Base-by-base conservation (phyloP, 2,113 vertebrate genomes). In the Sinocyclocheilus anshuiensis region DNA sequence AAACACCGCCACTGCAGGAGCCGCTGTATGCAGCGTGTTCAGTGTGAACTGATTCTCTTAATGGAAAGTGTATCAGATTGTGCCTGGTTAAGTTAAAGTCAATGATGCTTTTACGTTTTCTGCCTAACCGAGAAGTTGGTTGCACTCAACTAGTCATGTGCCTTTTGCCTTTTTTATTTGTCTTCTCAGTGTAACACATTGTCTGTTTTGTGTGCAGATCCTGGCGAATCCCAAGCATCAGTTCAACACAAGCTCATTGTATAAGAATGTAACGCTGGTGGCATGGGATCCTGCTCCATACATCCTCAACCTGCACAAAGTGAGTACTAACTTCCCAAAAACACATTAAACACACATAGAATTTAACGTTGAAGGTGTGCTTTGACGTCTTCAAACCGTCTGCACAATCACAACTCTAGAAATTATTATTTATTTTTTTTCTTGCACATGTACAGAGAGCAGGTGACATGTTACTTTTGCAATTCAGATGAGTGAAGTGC, bases 201-300 rank as follows among this genome's bases (percentile, higher is more conserved):
- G 24, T 72, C 61, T 11, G 22, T 53, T 13, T 80, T 29, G 9
- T 76, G 18, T 53, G 6, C 93, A 99, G 98, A 98, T 99, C 92
- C 91, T 99, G 91, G 97, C 97, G 74, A 97, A 97, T 88, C 96
- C 97, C 48, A 94, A 86, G 26, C 94, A 98, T 90, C 95, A 94
- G 53, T 99, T 99, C 92, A 94, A 95, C 1, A 96, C 95, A 26
- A 99, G 95, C 88, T 95, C 96, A 1, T 95, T 99, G 87, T 99
- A 99, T 91, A 98, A 97, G 94, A 96, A 99, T 81, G 94, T 99
- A 84, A 95, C 96, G 75, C 93, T 99, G 92, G 94, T 99, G 87
- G 98, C 97, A 48, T 99, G 98, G 98, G 98, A 99, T 90, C 98
- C 98, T 65, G 97, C 98, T 22, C 98, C 98, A 6, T 99, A 99